Conservation (phyloP, 92 coral and sea anemone genomes). For the Actinernus sp. region DNA sequence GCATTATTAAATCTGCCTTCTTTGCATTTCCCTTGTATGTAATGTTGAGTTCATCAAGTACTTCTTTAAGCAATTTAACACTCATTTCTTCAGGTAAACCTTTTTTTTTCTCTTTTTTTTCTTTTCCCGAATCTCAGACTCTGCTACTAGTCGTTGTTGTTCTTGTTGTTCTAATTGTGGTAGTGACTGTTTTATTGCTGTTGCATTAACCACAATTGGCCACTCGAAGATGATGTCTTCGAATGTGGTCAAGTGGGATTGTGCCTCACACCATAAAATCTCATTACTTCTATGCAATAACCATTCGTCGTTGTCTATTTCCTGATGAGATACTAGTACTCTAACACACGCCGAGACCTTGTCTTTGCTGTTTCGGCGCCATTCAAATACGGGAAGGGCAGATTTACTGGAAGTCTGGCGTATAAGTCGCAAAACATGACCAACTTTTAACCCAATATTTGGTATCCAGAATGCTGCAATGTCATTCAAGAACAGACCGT, state of each 20-base stretch:
- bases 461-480: slow-evolving; percentile 24
- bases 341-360: not conserved
- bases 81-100: too few species aligned
- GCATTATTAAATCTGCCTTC: too few species aligned
- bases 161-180: slow-evolving; percentile 2
- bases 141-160: too few species aligned
- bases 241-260: not conserved
- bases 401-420: slow-evolving; percentile 12
- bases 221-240: not conserved
- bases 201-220: not conserved
- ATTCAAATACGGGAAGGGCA: slow-evolving; percentile 15
- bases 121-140: too few species aligned
- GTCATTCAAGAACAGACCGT: not conserved
- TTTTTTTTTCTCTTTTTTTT: too few species aligned
- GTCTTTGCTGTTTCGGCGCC: not conserved
- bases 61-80: too few species aligned
- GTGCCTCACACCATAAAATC: not conserved
- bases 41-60: too few species aligned
- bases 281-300: not conserved
- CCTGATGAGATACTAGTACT: not conserved
- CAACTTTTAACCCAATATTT: not conserved
- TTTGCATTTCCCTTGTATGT: too few species aligned
- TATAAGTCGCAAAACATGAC: slow-evolving; percentile 5
- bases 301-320: not conserved
- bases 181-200: not conserved